Evolutionary conservation across 37 sponge, comb jelly and placozoan species (phyloP).

Genomic region (Trichoplax adhaerens): DNA sequence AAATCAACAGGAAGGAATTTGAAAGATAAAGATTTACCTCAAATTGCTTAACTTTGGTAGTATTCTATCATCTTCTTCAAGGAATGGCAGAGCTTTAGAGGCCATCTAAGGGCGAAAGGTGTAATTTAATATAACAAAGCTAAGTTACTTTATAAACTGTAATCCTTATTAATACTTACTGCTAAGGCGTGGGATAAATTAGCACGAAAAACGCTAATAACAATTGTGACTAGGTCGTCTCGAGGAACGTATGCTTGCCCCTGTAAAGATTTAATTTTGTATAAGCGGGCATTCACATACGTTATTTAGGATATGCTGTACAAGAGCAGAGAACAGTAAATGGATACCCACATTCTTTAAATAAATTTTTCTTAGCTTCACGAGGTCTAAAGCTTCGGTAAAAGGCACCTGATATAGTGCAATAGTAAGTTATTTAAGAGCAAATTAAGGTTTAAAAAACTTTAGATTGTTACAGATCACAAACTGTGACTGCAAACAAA

Average conservation of each 20-base stretch:
- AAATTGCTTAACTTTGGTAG: slow-evolving; percentile 6
- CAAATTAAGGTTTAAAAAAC: too few species aligned
- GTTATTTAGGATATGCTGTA: background rate
- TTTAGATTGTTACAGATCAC: too few species aligned
- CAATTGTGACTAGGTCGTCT: slow-evolving; percentile 20
- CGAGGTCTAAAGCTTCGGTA: slow-evolving; percentile 46
- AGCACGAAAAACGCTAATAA: slow-evolving; percentile 55
- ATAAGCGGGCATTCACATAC: background rate
- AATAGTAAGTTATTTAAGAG: too few species aligned
- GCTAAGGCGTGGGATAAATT: slow-evolving; percentile 39
- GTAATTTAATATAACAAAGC: background rate
- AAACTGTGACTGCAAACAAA: too few species aligned
- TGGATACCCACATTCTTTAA: slow-evolving; percentile 26
- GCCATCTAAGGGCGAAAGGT: slow-evolving; percentile 22
- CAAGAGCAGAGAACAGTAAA: background rate
- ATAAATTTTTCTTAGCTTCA: slow-evolving; percentile 31
- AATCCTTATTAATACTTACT: slow-evolving; percentile 16
- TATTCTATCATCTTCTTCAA: slow-evolving; percentile 68
- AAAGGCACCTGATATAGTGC: slow-evolving; percentile 41
- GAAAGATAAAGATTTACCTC: too few species aligned
- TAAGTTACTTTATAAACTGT: background rate
- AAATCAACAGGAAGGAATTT: background rate
- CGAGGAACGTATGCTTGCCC: slow-evolving; percentile 67
- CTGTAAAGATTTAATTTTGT: slow-evolving; percentile 10
- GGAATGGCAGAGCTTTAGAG: slow-evolving; percentile 32